These are phyloP conservation scores for Micrasema minimum DNA, from an alignment of 1,140 invertebrate species.

Conservation along the genomic window DNA sequence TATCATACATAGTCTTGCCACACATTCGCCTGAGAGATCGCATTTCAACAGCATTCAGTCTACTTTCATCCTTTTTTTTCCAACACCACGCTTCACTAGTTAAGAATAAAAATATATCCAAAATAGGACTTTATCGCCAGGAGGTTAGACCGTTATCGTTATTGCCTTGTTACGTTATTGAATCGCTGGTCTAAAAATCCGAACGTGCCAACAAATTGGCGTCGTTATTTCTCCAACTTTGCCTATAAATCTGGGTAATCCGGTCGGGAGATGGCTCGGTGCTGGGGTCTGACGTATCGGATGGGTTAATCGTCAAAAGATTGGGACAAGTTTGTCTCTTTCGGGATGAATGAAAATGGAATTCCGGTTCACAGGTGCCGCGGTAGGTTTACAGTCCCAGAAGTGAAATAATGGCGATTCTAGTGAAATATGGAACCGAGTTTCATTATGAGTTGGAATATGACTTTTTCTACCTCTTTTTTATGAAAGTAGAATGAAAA, in stretches of 20 bases:
- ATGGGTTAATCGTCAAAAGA: constrained; percentile 30
- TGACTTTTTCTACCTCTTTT: no score
- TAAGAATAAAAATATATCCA: no score
- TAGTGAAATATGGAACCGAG: not conserved
- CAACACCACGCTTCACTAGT: no score
- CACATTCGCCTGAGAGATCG: no score
- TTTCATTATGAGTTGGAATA: no score
- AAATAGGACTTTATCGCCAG: constrained; percentile 50
- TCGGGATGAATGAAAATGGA: constrained; percentile 4
- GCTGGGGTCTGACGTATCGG: constrained; percentile 30
- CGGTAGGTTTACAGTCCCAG: not conserved
- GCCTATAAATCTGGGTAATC: constrained; percentile 39
- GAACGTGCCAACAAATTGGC: constrained; percentile 49
- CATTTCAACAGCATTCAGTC: no score
- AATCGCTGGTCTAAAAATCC: constrained; percentile 47
- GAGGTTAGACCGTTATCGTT: constrained; percentile 37
- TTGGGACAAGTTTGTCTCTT: constrained; percentile 36
- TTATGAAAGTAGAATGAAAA: no score
- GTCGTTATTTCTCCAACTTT: constrained; percentile 40
- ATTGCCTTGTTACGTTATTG: constrained; percentile 43
- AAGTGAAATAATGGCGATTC: not conserved
- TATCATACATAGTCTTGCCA: no score
- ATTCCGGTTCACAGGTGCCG: constrained; percentile 23
- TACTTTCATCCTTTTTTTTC: no score
- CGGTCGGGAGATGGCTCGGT: constrained; percentile 5